Evolutionary conservation across 2,888 invertebrate species (phyloP), one percentile per base, ranked within the genome.

Genomic region (Stegana nigrithorax): DNA sequence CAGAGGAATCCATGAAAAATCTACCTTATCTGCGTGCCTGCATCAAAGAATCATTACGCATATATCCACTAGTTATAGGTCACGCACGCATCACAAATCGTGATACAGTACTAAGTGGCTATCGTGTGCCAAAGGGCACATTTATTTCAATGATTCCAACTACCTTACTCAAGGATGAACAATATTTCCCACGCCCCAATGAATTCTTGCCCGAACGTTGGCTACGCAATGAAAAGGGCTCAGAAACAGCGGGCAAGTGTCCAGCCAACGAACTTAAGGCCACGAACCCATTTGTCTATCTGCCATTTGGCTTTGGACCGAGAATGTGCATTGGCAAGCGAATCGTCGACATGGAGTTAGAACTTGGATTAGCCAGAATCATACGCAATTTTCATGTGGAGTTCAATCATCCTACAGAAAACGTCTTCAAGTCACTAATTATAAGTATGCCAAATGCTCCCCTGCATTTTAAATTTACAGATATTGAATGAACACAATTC

Each of bases 201-300:
- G 87, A 90, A 67, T 94, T 89, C 78, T 80, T 90, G 26, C 94
- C 94, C 0, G 93, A 94, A 78, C 86, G 95, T 32, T 95, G 94
- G 94, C 61, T 88, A 14, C 71, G 81, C 0, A 53, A 21, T 21
- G 42, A 23, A 87, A 63, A 21, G 87, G 64, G 91, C 1, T 32
- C 29, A 1, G 56, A 59, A 36, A 23, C 23, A 1, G 55, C 60
- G 29, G 4, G 10, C 12, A 87, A 89, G 74, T 86, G 92, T 73
- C 89, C 93, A 60, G 92, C 39, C 12, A 91, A 91, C 73, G 84
- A 91, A 60, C 91, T 92, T 76, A 81, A 73, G 50, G 10, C 62
- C 0, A 72, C 65, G 1, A 73, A 76, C 65, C 83, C 82, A 0
- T 85, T 85, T 58, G 57, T 80, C 0, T 82, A 75, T 60, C 78